Base-by-base conservation (phyloP, 2,888 invertebrate species). In the Corbicula japonica region DNA sequence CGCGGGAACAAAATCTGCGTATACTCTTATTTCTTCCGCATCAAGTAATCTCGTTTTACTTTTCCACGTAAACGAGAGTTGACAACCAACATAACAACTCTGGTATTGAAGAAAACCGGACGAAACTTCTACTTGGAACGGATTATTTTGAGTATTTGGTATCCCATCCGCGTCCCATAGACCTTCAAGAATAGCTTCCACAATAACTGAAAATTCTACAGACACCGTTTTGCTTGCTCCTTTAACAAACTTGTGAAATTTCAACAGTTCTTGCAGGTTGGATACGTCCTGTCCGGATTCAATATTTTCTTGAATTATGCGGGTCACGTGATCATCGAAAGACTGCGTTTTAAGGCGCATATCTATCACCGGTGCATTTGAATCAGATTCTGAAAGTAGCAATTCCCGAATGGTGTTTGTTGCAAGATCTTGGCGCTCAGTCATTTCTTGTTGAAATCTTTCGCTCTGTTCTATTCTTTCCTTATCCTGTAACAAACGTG, bases 221-320 rank as follows among this genome's bases (percentile, higher is more conserved):
- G 60, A 35, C 21, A 60, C 1, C 15, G 38, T 38, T 35, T 60
- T 60, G n/a, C 38, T 38, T 2, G 35, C 15, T 60, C 60, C 60
- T n/a, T 15, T 60, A 6, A 23, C 60, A 38, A 34, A 60, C 18
- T 60, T 60, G 38, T 60, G 60, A 23, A 60, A 35, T 21, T 41
- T 18, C 26, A 60, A 38, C 2, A 60, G 21, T 32, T 60, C 60
- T 60, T 60, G 15, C 3, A 23, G 26, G 26, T 38, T 12, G 35
- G 35, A 21, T 8, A 60, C 38, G 23, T 38, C 26, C 34, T 60
- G n/a, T 18, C 38, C 38, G 12, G 38, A 38, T 34, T 35, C 15
- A 12, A 60, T 32, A 23, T 38, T 60, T 38, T 60, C n/a, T 23
- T 1, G 12, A 26, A 60, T 38, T 21, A n/a, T n/a, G n/a, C n/a